Conservation (phyloP, 2,797 vertebrate species). For the Neosalanx taihuensis region DNA sequence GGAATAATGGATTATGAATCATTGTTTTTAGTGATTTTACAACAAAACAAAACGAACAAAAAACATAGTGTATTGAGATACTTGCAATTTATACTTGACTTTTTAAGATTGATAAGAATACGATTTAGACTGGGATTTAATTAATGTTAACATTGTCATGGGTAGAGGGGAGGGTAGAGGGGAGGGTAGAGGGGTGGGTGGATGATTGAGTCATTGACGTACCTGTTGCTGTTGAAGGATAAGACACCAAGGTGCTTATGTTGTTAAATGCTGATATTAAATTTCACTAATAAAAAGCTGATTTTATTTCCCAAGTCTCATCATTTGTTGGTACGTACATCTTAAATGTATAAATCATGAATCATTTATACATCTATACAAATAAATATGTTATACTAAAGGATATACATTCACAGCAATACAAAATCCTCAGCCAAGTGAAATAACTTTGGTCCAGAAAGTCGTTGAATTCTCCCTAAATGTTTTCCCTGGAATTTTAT, state of each 20-base stretch:
- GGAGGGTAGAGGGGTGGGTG: background rate
- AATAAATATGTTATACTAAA: background rate
- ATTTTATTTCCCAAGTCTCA: background rate
- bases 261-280: no score
- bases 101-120: constrained; percentile 56
- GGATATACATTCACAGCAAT: no score
- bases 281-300: background rate
- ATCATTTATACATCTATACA: background rate
- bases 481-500: background rate
- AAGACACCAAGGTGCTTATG: background rate
- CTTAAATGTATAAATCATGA: background rate
- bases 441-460: background rate
- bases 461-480: background rate
- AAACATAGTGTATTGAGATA: constrained; percentile 34
- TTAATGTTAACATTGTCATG: background rate
- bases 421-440: background rate
- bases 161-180: background rate
- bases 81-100: constrained; percentile 59
- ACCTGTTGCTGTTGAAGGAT: background rate
- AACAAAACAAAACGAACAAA: background rate
- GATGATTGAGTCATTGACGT: background rate
- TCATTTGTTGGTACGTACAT: background rate
- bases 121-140: constrained; percentile 34
- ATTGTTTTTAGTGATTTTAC: constrained; percentile 51
- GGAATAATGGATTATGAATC: constrained; percentile 33